Evolutionary conservation across 2,797 vertebrate genomes (phyloP).

Genomic region (Phyllotis vaccarum): DNA sequence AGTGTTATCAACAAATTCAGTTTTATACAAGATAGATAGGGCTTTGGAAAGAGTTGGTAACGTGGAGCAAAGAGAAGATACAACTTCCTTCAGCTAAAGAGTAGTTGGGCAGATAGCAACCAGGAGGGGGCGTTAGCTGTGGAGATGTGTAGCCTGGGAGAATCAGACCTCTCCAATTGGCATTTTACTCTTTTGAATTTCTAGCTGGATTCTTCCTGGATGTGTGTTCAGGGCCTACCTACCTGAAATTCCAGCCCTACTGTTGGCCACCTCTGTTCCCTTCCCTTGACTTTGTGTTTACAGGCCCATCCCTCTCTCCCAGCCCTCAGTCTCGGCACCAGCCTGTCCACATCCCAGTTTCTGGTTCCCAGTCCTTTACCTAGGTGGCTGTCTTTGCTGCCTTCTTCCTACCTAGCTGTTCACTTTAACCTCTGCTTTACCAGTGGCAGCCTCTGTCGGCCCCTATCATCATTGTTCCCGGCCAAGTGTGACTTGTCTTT

Average conservation of each 20-base stretch:
- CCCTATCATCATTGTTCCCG: not conserved
- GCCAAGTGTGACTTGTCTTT: not conserved
- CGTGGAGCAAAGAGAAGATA: not conserved
- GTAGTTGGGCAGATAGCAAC: not conserved
- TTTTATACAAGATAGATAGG: not conserved
- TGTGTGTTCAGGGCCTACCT: not conserved
- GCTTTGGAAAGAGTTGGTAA: not conserved
- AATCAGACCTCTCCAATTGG: not conserved
- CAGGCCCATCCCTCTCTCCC: too few relatives aligned
- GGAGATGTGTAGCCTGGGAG: too few relatives aligned
- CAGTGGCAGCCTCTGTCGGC: not conserved
- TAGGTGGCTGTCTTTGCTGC: not conserved
- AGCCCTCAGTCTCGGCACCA: not conserved
- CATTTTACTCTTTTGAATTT: not conserved
- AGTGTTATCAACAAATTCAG: conserved; percentile 24
- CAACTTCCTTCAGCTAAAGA: not conserved
- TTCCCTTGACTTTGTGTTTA: not conserved
- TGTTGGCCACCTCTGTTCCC: not conserved
- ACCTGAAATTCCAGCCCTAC: not conserved
- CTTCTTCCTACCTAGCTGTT: not conserved
- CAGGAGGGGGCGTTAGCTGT: not conserved
- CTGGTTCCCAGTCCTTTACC: not conserved
- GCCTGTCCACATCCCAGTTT: not conserved
- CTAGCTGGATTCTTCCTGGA: not conserved
- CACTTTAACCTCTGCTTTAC: not conserved